These are phyloP conservation scores for Aythya fuligula DNA, from an alignment of 2,797 vertebrate genomes.

Conservation along the genomic window DNA sequence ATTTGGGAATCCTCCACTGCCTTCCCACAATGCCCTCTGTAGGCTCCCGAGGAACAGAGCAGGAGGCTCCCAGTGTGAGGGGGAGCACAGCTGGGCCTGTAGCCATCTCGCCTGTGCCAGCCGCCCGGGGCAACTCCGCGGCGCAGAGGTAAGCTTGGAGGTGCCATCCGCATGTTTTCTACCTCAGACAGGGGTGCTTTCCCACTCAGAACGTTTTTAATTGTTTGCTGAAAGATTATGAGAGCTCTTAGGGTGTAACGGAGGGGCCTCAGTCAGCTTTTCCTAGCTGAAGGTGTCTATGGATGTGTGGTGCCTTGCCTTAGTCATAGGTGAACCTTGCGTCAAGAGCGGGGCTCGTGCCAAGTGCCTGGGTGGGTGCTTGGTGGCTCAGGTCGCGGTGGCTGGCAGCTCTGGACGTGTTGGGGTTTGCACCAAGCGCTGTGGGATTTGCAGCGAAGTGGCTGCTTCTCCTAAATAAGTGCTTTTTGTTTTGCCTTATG, in stretches of 20 bases:
- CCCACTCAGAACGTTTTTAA: conserved; percentile 22
- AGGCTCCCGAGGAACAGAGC: neutral
- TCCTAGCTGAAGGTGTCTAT: conserved; percentile 54
- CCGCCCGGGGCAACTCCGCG: neutral
- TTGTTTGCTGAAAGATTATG: conserved; percentile 42
- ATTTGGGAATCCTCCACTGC: neutral
- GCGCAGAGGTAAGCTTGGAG: neutral
- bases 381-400: conserved; percentile 6
- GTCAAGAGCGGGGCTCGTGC: neutral
- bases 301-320: neutral
- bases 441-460: neutral
- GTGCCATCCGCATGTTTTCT: neutral
- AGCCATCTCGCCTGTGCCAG: rapidly evolving
- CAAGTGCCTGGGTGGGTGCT: conserved; percentile 46
- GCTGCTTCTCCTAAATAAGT: neutral
- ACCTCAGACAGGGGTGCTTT: neutral
- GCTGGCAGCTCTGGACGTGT: neutral
- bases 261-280: conserved; percentile 42
- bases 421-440: neutral
- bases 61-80: rapidly evolving
- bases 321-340: conserved; percentile 24
- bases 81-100: neutral
- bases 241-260: conserved; percentile 6
- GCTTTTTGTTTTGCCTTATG: neutral
- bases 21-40: conserved; percentile 33